A percentile compares a stretch with the other conserved stretches of the same genome.
These are phyloP conservation scores for Mirounga angustirostris DNA, from an alignment of 2,113 vertebrate species.

Conservation along the genomic window DNA sequence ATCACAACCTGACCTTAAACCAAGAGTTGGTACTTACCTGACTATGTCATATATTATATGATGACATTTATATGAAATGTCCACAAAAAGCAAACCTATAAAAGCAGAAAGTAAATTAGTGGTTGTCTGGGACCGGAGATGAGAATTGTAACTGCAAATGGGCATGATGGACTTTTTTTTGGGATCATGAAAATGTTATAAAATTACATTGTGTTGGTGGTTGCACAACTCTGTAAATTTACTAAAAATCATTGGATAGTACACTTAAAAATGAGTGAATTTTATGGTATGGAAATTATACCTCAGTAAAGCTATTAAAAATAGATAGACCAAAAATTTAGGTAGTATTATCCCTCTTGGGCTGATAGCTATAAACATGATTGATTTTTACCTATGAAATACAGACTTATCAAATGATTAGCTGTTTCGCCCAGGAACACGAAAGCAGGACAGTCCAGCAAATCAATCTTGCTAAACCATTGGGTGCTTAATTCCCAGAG, in stretches of 20 bases:
- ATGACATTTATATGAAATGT: not conserved
- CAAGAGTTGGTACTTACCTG: not conserved
- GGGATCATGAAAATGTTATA: not conserved
- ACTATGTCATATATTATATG: not conserved
- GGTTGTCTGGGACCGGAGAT: not conserved
- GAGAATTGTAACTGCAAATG: not conserved
- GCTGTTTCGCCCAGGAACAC: slow-evolving; percentile 37
- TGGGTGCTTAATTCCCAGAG: slow-evolving; percentile 40
- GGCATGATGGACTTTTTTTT: not conserved
- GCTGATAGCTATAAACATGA: slow-evolving; percentile 19
- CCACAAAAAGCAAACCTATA: not conserved
- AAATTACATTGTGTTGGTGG: not conserved
- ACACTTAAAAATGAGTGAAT: not conserved
- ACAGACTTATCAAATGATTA: slow-evolving; percentile 58
- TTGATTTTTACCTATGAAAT: slow-evolving; percentile 62
- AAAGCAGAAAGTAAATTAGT: not conserved
- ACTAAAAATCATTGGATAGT: not conserved
- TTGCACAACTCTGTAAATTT: not conserved
- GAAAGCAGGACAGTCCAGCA: not conserved
- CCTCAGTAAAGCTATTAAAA: slow-evolving; percentile 47
- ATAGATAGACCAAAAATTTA: slow-evolving; percentile 41
- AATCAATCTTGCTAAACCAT: slow-evolving; percentile 20
- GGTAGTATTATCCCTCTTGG: not conserved
- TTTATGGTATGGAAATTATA: slow-evolving; percentile 53
- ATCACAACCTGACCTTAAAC: not conserved